A percentile compares a stretch with the other conserved stretches of the same genome.
Evolutionary conservation across 2,888 invertebrate genomes (phyloP).

Genomic region (Caenorhabditis sp.): DNA sequence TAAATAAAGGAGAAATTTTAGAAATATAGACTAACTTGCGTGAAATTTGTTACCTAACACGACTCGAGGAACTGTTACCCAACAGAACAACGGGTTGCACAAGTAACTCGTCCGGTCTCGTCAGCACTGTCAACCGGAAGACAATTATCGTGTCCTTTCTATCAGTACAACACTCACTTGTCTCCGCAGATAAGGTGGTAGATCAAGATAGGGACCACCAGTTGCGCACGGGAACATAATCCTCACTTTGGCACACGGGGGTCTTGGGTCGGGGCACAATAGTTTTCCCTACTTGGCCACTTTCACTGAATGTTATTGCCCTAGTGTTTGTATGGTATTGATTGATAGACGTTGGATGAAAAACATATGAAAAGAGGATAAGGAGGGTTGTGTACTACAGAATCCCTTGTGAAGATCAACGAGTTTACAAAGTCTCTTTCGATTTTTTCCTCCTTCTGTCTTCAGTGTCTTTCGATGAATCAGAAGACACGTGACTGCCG

Average conservation of each 20-base stretch:
- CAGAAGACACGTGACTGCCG: constrained; percentile 42
- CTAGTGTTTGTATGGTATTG: neutral
- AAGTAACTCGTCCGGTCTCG: constrained; percentile 44
- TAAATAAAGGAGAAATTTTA: neutral
- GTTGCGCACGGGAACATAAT: constrained; percentile 16
- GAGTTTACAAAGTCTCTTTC: constrained; percentile 28
- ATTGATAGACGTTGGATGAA: neutral
- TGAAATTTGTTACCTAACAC: constrained; percentile 24
- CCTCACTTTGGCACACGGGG: constrained; percentile 24
- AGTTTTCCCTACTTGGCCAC: too few relatives aligned
- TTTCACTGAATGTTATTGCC: too few relatives aligned
- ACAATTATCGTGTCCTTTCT: constrained; percentile 52
- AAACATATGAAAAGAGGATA: neutral
- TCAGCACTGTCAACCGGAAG: constrained; percentile 56
- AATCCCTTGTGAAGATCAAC: constrained; percentile 17
- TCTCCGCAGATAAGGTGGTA: constrained; percentile 28
- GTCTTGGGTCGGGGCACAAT: too few relatives aligned
- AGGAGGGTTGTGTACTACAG: neutral
- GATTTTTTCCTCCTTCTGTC: constrained; percentile 2
- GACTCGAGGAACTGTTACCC: constrained; percentile 2
- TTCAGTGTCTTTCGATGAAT: constrained; percentile 21
- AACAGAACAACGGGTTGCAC: constrained; percentile 44
- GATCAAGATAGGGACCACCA: constrained; percentile 7
- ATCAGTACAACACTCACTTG: constrained; percentile 54
- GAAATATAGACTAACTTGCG: neutral